A percentile compares a stretch with the other conserved stretches of the same genome.
phyloP scores from a whole-genome alignment of 2,888 invertebrate genomes.

The Rhopalosiphum nymphaeae region DNA sequence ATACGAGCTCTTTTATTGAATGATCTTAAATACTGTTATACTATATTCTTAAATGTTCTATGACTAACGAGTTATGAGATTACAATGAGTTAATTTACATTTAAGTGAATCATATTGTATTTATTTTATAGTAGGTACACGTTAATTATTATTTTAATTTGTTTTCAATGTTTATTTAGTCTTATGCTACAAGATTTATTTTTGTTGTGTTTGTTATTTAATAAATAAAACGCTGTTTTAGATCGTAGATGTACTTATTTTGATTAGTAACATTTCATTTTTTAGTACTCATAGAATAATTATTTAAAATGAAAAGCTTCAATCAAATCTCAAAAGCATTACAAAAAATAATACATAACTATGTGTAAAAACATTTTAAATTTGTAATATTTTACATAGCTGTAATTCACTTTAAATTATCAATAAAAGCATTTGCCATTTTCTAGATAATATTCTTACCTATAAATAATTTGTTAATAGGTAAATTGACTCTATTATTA shows the following conservation, averaged over 20 bases:
- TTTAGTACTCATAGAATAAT: not conserved
- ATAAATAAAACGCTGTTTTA: not conserved
- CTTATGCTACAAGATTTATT: not conserved
- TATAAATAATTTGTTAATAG: no score
- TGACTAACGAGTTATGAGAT: not conserved
- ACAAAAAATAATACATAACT: not conserved
- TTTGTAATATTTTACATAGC: no score
- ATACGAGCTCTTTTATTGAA: not conserved
- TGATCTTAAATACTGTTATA: not conserved
- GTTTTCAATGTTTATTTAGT: not conserved
- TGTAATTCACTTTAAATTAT: no score
- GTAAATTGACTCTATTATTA: no score
- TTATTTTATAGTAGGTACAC: not conserved
- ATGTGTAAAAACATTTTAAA: not conserved
- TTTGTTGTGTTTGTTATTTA: not conserved
- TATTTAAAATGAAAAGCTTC: not conserved
- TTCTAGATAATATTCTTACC: no score
- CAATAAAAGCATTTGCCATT: no score
- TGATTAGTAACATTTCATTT: not conserved
- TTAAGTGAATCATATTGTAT: not conserved
- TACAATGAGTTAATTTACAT: not conserved
- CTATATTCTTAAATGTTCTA: not conserved
- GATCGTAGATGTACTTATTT: not conserved
- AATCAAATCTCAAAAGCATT: not conserved
- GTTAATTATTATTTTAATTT: not conserved